Percentiles rank a stretch among this genome's conserved stretches.
Conservation (phyloP, 2,797 vertebrate genomes). For the Galaxias olidus region DNA sequence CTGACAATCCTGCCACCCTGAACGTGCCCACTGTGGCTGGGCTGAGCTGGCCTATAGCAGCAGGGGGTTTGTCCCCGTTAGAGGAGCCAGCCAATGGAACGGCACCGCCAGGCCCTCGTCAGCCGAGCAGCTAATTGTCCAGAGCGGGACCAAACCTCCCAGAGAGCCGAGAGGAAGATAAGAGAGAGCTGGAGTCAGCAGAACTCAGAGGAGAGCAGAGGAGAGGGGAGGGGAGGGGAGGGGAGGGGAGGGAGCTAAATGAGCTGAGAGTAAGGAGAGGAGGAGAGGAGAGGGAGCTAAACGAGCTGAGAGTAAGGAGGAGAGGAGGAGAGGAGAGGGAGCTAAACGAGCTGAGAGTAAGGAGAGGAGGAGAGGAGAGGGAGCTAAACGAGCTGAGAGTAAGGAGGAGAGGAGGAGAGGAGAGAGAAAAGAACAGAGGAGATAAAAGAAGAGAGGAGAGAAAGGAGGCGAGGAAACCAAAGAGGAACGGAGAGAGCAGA, state of each 20-base stretch:
- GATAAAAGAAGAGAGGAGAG: neutral
- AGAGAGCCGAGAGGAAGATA: constrained; percentile 69
- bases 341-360: too few relatives aligned
- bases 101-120: constrained; percentile 45
- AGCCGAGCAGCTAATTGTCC: constrained; percentile 75
- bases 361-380: constrained; percentile 22
- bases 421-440: too few relatives aligned
- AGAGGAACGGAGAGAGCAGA: too few relatives aligned
- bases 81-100: too few relatives aligned
- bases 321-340: neutral
- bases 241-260: constrained; percentile 18
- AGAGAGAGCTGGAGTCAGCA: constrained; percentile 21
- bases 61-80: neutral
- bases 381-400: too few relatives aligned
- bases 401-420: constrained; percentile 28
- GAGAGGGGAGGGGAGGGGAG: neutral
- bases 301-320: too few relatives aligned
- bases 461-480: neutral
- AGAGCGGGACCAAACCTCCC: constrained; percentile 35
- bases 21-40: too few relatives aligned
- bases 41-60: too few relatives aligned
- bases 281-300: constrained; percentile 29
- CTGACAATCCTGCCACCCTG: too few relatives aligned
- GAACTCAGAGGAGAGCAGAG: constrained; percentile 31
- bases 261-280: too few relatives aligned